A percentile compares a stretch with the other conserved stretches of the same genome.
Evolutionary conservation across 2,113 vertebrate genomes (phyloP).

Genomic region (Channa maculata): DNA sequence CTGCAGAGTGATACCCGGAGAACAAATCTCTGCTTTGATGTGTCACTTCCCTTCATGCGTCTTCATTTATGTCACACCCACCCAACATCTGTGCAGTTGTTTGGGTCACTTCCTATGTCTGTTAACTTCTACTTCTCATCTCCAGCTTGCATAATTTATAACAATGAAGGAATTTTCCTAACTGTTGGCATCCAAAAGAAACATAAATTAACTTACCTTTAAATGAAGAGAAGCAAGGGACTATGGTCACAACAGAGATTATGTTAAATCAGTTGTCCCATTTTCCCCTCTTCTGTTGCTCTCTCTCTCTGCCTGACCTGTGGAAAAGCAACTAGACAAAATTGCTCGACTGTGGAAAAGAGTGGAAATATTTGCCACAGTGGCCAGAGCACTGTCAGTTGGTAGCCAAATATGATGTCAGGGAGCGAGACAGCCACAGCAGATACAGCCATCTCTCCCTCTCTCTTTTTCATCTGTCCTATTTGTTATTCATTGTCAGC

Average conservation of each 20-base stretch:
- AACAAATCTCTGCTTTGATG: slow-evolving; percentile 48
- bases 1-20: slow-evolving; percentile 9
- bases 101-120: slow-evolving; percentile 11
- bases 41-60: slow-evolving; percentile 70
- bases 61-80: slow-evolving; percentile 12
- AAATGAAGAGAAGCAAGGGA: neutral
- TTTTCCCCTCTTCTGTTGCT: slow-evolving; percentile 33
- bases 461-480: slow-evolving; percentile 1
- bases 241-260: neutral
- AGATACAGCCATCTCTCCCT: slow-evolving; percentile 36
- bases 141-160: slow-evolving; percentile 20
- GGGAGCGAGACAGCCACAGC: slow-evolving; percentile 47
- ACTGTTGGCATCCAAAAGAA: neutral
- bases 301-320: slow-evolving; percentile 37
- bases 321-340: slow-evolving; percentile 68
- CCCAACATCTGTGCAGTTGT: slow-evolving; percentile 40
- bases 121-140: slow-evolving; percentile 58
- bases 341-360: slow-evolving; percentile 74
- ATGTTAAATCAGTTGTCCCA: slow-evolving; percentile 6
- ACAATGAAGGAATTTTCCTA: slow-evolving; percentile 48
- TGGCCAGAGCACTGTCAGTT: slow-evolving; percentile 52
- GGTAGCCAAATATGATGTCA: slow-evolving; percentile 78
- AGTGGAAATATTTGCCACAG: slow-evolving; percentile 71
- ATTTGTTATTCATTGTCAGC: slow-evolving; percentile 50
- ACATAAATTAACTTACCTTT: neutral